These are phyloP conservation scores for Acanthacorydalis orientalis DNA, from an alignment of 2,888 invertebrate genomes.

Conservation along the genomic window DNA sequence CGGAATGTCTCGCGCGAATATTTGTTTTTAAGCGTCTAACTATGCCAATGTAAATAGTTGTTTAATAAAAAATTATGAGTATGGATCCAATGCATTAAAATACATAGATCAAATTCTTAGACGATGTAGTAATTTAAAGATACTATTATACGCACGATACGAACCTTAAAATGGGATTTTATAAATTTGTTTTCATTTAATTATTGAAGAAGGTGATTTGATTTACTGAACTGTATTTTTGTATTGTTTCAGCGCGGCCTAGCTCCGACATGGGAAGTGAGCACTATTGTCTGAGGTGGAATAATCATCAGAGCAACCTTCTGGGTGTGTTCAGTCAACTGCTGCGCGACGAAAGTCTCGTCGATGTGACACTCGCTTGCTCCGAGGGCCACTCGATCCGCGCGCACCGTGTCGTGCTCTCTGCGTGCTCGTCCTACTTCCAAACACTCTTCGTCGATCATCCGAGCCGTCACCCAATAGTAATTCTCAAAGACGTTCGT, in stretches of 20 bases:
- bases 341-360: conserved; percentile 87
- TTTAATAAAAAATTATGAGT: too few relatives aligned
- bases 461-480: conserved; percentile 82
- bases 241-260: conserved; percentile 49
- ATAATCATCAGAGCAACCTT: conserved; percentile 97
- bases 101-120: too few relatives aligned
- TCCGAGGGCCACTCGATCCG: conserved; percentile 89
- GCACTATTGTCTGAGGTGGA: conserved; percentile 97
- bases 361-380: conserved; percentile 92
- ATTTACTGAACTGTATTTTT: too few relatives aligned
- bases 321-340: conserved; percentile 93
- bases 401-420: conserved; percentile 86
- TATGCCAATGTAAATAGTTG: too few relatives aligned
- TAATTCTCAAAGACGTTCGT: conserved; percentile 87
- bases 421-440: conserved; percentile 91
- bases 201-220: too few relatives aligned
- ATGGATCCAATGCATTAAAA: too few relatives aligned
- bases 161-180: too few relatives aligned
- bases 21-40: too few relatives aligned
- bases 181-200: too few relatives aligned
- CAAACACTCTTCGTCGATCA: conserved; percentile 85
- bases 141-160: too few relatives aligned
- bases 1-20: too few relatives aligned
- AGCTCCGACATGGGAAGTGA: conserved; percentile 95
- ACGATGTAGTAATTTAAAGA: too few relatives aligned